Percentiles rank a stretch among this genome's conserved stretches.
Conservation (phyloP, 2,888 invertebrate genomes). For the Melanotus villosus region DNA sequence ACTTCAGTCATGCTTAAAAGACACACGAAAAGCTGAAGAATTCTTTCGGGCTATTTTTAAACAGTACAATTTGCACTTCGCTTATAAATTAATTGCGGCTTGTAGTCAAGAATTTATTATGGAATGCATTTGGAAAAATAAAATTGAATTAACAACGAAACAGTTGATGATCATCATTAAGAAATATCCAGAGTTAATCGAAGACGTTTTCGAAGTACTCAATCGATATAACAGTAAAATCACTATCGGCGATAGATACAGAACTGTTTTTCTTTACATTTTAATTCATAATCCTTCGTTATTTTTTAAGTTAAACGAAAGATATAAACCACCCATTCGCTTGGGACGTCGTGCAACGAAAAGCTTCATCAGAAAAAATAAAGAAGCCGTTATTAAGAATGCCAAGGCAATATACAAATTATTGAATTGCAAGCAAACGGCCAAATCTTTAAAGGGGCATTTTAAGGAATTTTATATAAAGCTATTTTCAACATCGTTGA, state of each 20-base stretch:
- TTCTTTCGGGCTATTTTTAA: slow-evolving; percentile 38
- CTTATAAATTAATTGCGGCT: slow-evolving; percentile 35
- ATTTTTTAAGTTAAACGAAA: slow-evolving; percentile 33
- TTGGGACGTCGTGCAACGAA: slow-evolving; percentile 38
- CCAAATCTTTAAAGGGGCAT: slow-evolving; percentile 24
- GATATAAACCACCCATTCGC: slow-evolving; percentile 14
- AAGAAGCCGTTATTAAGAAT: slow-evolving; percentile 29
- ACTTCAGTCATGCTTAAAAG: slow-evolving; percentile 24
- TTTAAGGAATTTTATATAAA: slow-evolving; percentile 29
- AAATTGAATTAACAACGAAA: slow-evolving; percentile 27
- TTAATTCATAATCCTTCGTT: slow-evolving; percentile 17
- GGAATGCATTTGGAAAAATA: slow-evolving; percentile 23
- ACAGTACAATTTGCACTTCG: slow-evolving; percentile 41
- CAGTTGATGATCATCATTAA: slow-evolving; percentile 34
- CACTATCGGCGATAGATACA: background rate
- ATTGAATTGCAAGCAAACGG: slow-evolving; percentile 21
- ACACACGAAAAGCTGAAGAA: slow-evolving; percentile 29
- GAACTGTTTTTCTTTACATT: slow-evolving; percentile 25
- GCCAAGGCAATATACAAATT: background rate
- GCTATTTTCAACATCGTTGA: slow-evolving; percentile 17
- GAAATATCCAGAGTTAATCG: slow-evolving; percentile 26
- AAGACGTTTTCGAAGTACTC: slow-evolving; percentile 26
- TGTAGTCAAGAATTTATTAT: slow-evolving; percentile 38
- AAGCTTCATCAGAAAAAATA: slow-evolving; percentile 30
- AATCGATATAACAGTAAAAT: background rate